Evolutionary conservation across 2,797 vertebrate species (phyloP), one percentile per base, ranked within the genome.

Genomic region (Amniataba percoides): DNA sequence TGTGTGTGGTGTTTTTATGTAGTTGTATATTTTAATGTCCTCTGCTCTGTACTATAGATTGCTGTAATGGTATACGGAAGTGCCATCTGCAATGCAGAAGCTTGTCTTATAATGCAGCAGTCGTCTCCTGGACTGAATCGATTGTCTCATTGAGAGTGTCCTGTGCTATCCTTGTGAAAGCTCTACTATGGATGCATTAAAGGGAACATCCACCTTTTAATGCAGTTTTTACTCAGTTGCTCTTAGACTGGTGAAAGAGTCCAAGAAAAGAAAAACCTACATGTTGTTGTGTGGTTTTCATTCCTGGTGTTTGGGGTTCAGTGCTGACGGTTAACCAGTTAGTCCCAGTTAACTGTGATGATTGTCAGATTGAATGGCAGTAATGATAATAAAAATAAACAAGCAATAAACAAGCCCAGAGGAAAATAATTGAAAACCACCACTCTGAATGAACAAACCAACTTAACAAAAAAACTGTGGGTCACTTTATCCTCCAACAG

Each of bases 71-170:
- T 87, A 88, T 82, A 87, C 82, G 74, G 61, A 80, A 74, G 70
- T 72, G 75, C 78, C 82, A 90, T 88, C 93, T 93, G 93, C 92
- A 94, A 81, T 94, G 92, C 92, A 92, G 92, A 80, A 87, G 84
- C 81, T 67, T 2, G 45, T 84, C 85, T 89, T 87, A 63, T 89
- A 89, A 89, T 93, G 92, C 91, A 90, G 88, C 90, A 89, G 83
- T 76, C 14, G 53, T 85, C 86, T 92, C 83, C 80, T 80, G 85
- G 84, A 78, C 66, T 62, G 60, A 80, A 93, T 94, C 84, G 86
- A 94, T 92, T 39, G 63, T 81, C 87, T 89, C 82, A 85, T 87
- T 84, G 90, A 57, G 60, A 71, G 81, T 75, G 82, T 86, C 87
- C 89, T 84, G 36, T 78, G 56, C 76, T 78, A 75, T 78, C 69